Evolutionary conservation across 2,888 invertebrate species (phyloP), one percentile per base, ranked within the genome.

Genomic region (Lobophora halterata): DNA sequence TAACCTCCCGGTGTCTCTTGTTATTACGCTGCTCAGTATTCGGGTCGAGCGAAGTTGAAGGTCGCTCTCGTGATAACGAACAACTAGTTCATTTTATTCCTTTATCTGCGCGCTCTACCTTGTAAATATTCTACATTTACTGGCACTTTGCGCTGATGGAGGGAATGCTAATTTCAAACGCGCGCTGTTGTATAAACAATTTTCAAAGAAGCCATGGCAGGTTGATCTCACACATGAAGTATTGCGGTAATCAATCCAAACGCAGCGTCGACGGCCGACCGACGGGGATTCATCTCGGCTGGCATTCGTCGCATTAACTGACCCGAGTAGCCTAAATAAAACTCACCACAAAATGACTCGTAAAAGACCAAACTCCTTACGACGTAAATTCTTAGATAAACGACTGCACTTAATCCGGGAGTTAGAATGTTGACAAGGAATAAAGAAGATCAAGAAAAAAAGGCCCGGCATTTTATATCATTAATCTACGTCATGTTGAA

Each of bases 371-470:
- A 69, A 74, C 71, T 73, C 66, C 65, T 68, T 68, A 65, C 65
- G 66, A 73, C 69, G 66, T 75, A 76, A 79, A 79, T 73, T 72
- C 69, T 71, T 66, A 77, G 73, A 81, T 80, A 79, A 81, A 82
- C 74, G 79, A 76, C 71, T 70, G 69, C 70, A 77, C 71, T 82
- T 80, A 79, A 80, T 82, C 79, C 80, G 71, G 80, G 77, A 79
- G 79, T 81, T 80, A 77, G 72, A 80, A 79, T 76, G 79, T 81
- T 81, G 80, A 80, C 80, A 79, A 71, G 74, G 70, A 79, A 78
- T 68, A 74, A 75, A 79, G 61, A 66, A 66, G 71, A 76, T 79
- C 77, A 74, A 77, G 78, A 69, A 70, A 79, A 79, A 80, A 53
- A 79, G 74, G 62, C 59, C 47, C 51, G 65, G 71, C 58, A 76